Evolutionary conservation across 1,140 invertebrate species (phyloP).

Genomic region (Polypedilum vanderplanki): DNA sequence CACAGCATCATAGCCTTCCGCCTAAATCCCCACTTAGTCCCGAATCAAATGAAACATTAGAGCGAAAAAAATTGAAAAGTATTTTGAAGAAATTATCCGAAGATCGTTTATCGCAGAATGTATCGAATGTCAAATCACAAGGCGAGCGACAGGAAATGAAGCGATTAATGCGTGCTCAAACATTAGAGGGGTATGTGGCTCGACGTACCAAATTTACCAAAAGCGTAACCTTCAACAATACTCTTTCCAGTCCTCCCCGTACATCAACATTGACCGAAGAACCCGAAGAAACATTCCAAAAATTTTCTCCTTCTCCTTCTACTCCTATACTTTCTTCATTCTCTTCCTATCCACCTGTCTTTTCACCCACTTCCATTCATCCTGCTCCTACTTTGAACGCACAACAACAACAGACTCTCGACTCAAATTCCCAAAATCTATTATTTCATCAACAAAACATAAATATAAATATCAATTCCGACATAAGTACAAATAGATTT

Average conservation of each 20-base stretch:
- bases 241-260: constrained; percentile 66
- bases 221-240: constrained; percentile 81
- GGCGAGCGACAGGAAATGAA: constrained; percentile 51
- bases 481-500: constrained; percentile 25
- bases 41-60: constrained; percentile 74
- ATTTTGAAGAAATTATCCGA: constrained; percentile 75
- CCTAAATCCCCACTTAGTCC: constrained; percentile 50
- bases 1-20: constrained; percentile 33
- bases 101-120: constrained; percentile 47
- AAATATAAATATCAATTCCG: constrained; percentile 16
- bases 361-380: not conserved
- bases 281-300: not conserved
- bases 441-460: not conserved
- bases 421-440: not conserved
- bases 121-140: constrained; percentile 45
- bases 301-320: not conserved
- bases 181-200: constrained; percentile 77
- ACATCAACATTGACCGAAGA: constrained; percentile 43
- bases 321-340: not conserved
- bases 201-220: constrained; percentile 79
- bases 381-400: not conserved
- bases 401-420: not conserved
- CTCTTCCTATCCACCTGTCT: not conserved
- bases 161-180: constrained; percentile 66
- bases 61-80: constrained; percentile 72